Evolutionary conservation across 2,888 invertebrate species (phyloP).

Genomic region (Lasioglossum morio): DNA sequence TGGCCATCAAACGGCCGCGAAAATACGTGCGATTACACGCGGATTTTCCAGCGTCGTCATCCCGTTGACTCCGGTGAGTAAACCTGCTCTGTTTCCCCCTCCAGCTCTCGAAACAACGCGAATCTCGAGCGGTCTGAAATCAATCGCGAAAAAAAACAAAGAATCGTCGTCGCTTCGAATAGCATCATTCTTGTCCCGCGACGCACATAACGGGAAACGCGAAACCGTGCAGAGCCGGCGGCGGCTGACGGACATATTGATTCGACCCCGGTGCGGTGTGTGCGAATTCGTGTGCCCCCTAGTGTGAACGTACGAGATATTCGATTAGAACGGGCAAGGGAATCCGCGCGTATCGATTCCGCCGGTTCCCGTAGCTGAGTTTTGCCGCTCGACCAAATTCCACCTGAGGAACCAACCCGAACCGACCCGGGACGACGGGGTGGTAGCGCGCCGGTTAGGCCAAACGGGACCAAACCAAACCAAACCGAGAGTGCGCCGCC

Average conservation of each 20-base stretch:
- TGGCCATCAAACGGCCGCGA: slow-evolving; percentile 56
- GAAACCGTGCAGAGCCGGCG: slow-evolving; percentile 11
- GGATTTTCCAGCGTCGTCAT: slow-evolving; percentile 60
- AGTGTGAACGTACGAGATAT: slow-evolving; percentile 1
- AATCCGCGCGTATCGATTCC: background rate
- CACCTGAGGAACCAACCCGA: background rate
- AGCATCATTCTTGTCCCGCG: background rate
- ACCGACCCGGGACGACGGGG: background rate
- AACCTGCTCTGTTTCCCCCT: background rate
- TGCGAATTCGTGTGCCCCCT: slow-evolving; percentile 19
- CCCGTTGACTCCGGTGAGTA: slow-evolving; percentile 64
- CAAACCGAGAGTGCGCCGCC: slow-evolving; percentile 34
- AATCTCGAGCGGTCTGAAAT: background rate
- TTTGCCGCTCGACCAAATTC: background rate
- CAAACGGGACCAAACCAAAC: background rate
- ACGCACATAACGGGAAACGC: too few species aligned
- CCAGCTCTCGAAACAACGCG: background rate
- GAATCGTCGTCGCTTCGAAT: background rate
- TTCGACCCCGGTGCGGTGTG: slow-evolving; percentile 52
- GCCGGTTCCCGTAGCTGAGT: background rate
- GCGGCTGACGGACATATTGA: slow-evolving; percentile 53
- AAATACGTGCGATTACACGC: slow-evolving; percentile 63
- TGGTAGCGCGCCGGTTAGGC: slow-evolving; percentile 6
- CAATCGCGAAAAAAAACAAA: background rate
- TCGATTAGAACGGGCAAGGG: background rate